These are phyloP conservation scores for Calameuta filiformis DNA, from an alignment of 2,888 invertebrate genomes.

Conservation along the genomic window DNA sequence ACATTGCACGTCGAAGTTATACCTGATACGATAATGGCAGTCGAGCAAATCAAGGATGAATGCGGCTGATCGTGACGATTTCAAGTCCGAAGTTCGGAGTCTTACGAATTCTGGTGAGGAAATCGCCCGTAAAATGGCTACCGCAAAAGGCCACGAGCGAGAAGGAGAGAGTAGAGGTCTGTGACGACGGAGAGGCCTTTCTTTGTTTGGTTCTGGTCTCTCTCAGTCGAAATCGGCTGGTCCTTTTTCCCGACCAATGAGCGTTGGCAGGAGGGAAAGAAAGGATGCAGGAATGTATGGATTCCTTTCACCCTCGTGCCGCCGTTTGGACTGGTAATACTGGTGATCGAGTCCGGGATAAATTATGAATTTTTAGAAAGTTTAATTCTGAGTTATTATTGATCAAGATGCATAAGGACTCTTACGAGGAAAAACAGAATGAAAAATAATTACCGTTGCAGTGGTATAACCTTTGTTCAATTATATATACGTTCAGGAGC, in stretches of 20 bases:
- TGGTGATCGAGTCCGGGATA: neutral
- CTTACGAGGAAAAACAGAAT: neutral
- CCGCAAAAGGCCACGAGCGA: conserved; percentile 5
- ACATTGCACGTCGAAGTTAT: conserved; percentile 17
- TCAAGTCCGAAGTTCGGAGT: conserved; percentile 32
- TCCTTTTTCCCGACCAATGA: neutral
- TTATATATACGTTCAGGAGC: neutral
- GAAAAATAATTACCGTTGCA: neutral
- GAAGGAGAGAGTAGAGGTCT: neutral
- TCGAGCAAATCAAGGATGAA: conserved; percentile 44
- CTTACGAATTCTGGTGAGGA: conserved; percentile 24
- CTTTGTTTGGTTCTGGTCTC: neutral
- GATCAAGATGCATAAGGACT: neutral
- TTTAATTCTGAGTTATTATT: neutral
- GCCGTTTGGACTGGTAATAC: neutral
- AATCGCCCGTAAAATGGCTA: conserved; percentile 16
- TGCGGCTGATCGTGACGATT: conserved; percentile 33
- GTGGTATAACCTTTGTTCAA: neutral
- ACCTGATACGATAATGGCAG: conserved; percentile 29
- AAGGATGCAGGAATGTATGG: neutral
- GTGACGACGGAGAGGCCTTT: neutral
- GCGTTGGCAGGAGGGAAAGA: neutral
- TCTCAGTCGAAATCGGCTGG: neutral
- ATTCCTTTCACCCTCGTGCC: neutral
- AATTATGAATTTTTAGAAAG: neutral